Evolutionary conservation across 2,888 invertebrate genomes (phyloP).

Genomic region (Tenthredo amoena): DNA sequence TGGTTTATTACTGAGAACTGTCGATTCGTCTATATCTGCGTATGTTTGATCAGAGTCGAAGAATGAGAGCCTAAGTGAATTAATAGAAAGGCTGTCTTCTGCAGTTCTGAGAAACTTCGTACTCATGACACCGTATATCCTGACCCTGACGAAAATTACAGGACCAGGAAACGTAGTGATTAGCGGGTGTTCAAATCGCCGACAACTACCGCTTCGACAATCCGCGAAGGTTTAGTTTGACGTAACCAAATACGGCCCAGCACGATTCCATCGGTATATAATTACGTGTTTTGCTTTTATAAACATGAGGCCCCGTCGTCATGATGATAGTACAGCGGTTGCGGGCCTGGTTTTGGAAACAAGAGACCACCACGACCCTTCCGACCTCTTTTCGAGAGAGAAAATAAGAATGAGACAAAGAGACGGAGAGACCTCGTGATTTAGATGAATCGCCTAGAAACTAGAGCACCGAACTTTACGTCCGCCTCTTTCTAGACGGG

Average conservation of each 20-base stretch:
- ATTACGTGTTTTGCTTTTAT: constrained; percentile 30
- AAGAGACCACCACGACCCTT: constrained; percentile 20
- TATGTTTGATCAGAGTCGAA: neutral
- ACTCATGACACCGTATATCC: neutral
- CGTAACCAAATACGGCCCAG: constrained; percentile 11
- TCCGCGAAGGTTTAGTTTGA: constrained; percentile 21
- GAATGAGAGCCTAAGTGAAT: neutral
- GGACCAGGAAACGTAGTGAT: neutral
- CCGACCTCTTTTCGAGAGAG: neutral
- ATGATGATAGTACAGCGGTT: constrained; percentile 4
- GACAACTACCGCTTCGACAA: constrained; percentile 6
- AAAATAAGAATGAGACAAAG: neutral
- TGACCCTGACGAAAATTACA: constrained; percentile 13
- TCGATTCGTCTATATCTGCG: neutral
- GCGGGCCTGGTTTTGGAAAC: constrained; percentile 14
- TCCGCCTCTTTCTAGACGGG: constrained; percentile 56
- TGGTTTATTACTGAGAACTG: constrained; percentile 20
- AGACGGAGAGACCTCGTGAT: neutral
- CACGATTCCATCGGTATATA: constrained; percentile 8
- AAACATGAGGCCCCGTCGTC: constrained; percentile 5
- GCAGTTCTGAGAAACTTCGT: constrained; percentile 3
- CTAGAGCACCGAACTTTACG: constrained; percentile 57
- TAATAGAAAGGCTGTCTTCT: neutral
- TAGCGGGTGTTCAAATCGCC: constrained; percentile 21
- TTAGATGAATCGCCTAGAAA: constrained; percentile 57